Percentiles rank a stretch among this genome's conserved stretches.
Evolutionary conservation across 2,113 vertebrate genomes (phyloP).

Genomic region (Xenopus borealis): DNA sequence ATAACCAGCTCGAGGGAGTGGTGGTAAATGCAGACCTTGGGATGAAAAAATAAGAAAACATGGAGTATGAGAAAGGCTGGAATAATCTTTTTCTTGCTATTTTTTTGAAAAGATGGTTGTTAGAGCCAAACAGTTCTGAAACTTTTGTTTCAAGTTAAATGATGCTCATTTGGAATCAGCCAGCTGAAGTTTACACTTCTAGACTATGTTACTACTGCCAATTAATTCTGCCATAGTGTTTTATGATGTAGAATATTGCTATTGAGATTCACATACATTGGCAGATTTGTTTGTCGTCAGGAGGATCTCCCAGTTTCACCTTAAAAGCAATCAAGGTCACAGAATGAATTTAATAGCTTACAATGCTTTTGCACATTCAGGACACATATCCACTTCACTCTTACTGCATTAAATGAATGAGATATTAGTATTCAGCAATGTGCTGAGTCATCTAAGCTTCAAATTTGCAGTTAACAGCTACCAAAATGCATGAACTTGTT

Average conservation of each 20-base stretch:
- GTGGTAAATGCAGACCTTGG: constrained; percentile 78
- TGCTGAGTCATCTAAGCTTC: neutral
- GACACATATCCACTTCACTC: neutral
- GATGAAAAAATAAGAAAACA: neutral
- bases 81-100: too few relatives aligned
- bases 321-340: constrained; percentile 9
- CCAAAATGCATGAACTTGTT: neutral
- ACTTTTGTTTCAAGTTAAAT: too few relatives aligned
- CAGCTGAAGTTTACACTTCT: too few relatives aligned
- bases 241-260: too few relatives aligned
- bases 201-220: too few relatives aligned
- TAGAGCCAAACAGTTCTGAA: too few relatives aligned
- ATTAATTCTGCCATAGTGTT: too few relatives aligned
- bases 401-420: constrained; percentile 4
- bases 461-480: neutral
- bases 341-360: neutral
- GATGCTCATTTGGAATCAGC: too few relatives aligned
- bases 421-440: neutral
- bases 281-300: too few relatives aligned
- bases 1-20: constrained; percentile 71
- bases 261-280: too few relatives aligned
- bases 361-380: neutral
- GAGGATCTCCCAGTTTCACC: neutral
- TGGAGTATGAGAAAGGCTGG: too few relatives aligned
- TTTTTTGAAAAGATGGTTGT: too few relatives aligned